phyloP scores from a whole-genome alignment of 2,888 invertebrate genomes.

The Cryptophagus acutangulus region DNA sequence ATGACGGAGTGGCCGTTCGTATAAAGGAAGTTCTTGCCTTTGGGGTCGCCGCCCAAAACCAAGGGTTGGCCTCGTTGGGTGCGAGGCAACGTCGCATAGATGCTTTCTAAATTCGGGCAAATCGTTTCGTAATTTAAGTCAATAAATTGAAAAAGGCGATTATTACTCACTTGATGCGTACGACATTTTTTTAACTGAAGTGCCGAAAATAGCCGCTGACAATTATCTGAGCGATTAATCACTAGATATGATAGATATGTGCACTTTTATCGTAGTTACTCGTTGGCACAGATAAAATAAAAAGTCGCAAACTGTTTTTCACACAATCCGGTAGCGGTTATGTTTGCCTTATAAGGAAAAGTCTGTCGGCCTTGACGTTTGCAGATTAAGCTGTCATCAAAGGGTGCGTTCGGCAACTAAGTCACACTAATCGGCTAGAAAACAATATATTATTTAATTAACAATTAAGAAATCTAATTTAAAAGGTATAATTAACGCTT shows the following conservation, averaged over 20 bases:
- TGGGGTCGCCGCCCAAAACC: conserved; percentile 92
- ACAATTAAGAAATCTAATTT: no score
- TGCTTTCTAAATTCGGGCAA: conserved; percentile 59
- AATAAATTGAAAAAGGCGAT: neutral
- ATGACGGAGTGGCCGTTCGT: conserved; percentile 97
- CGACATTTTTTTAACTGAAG: conserved; percentile 34
- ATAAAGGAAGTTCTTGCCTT: conserved; percentile 94
- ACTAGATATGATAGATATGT: conserved; percentile 5
- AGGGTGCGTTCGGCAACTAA: no score
- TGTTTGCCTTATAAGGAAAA: conserved; percentile 33
- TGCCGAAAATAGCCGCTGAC: conserved; percentile 19
- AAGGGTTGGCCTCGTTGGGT: conserved; percentile 93
- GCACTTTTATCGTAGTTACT: conserved; percentile 12
- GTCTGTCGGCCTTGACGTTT: conserved; percentile 10
- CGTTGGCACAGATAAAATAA: conserved; percentile 23
- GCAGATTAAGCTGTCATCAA: no score
- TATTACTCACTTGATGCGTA: conserved; percentile 40
- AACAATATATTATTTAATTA: no score
- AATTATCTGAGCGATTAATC: no score
- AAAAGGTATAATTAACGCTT: no score
- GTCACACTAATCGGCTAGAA: no score
- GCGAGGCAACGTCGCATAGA: conserved; percentile 89
- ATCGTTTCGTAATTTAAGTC: neutral
- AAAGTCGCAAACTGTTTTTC: conserved; percentile 12
- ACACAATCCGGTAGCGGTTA: conserved; percentile 29